Percentiles rank a stretch among this genome's conserved stretches.
Conservation (phyloP, 35 echinoderm and acorn worm species). For the Hemicentrotus pulcherrimus region DNA sequence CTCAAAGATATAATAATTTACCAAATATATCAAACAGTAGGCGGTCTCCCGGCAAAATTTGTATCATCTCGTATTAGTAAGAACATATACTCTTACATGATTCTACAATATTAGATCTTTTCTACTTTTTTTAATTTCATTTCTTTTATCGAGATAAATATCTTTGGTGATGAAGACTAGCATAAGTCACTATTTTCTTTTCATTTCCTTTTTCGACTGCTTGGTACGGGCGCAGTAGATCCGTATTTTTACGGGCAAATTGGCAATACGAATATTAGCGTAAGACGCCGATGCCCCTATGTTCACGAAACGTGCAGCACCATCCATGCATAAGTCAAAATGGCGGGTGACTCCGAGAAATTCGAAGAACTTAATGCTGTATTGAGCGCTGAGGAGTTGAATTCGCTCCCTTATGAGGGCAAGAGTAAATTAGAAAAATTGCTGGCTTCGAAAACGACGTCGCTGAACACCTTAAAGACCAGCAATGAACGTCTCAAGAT, state of each 20-base stretch:
- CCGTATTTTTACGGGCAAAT: neutral
- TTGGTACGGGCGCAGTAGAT: neutral
- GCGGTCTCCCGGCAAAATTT: too few species aligned
- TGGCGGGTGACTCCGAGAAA: slow-evolving; percentile 59
- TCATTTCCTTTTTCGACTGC: neutral
- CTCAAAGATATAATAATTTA: too few species aligned
- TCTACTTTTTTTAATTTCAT: neutral
- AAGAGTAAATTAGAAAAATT: slow-evolving; percentile 70
- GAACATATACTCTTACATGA: too few species aligned
- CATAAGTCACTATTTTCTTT: neutral
- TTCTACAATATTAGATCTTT: too few species aligned
- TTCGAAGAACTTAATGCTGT: slow-evolving; percentile 37
- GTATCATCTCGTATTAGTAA: too few species aligned
- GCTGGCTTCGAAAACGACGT: slow-evolving; percentile 64
- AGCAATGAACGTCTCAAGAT: slow-evolving; percentile 65
- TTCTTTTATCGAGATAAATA: neutral
- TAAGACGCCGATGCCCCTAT: neutral
- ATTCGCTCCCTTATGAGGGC: slow-evolving; percentile 45
- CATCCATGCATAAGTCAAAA: neutral
- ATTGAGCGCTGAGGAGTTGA: slow-evolving; percentile 60
- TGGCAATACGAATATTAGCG: neutral
- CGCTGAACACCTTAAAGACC: slow-evolving; percentile 67
- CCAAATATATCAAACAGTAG: too few species aligned
- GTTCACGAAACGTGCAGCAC: neutral
- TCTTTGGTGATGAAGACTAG: neutral